Evolutionary conservation across 2,888 invertebrate species (phyloP), one percentile per base, ranked within the genome.

Genomic region (Beris chalybata): DNA sequence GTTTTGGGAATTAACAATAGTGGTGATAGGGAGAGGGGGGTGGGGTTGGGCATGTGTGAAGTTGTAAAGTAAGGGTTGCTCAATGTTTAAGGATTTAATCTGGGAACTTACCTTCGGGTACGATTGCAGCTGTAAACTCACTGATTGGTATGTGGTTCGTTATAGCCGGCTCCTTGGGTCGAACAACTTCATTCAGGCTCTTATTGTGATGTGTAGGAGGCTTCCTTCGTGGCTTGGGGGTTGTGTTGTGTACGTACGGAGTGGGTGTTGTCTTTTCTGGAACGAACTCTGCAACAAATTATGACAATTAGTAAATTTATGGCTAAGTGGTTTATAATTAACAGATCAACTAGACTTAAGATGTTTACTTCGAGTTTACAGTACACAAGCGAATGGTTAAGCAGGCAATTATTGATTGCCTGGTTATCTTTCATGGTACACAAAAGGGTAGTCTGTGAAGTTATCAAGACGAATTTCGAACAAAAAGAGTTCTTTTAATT

Each of bases 101-200:
- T 22, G 22, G 22, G 22, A 56, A 67, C 68, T 69, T 71, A 76
- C 78, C 78, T 70, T 72, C 73, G 61, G 71, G 70, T 65, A 70
- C 69, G 55, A 70, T 70, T 61, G 69, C 70, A 61, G 69, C 71
- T 58, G 74, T 72, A 67, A 77, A 74, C 68, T 76, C 76, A 72
- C 77, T 79, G 72, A 77, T 80, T 64, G 76, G 76, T 74, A 78
- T 75, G 73, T 78, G 77, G 76, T 77, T 80, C 73, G 76, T 77
- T 71, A 76, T 76, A 72, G 76, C 75, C 67, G 75, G 76, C 73
- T 79, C 79, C 73, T 80, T 80, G 68, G 77, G 76, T 71, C 80
- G 78, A 71, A 79, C 77, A 69, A 79, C 79, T 76, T 80, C 80
- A 73, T 80, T 80, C 69, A 78, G 74, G 68, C 77, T 78, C 73